Base-by-base conservation (phyloP, 2,888 invertebrate species). In the Pedicia rivosa region DNA sequence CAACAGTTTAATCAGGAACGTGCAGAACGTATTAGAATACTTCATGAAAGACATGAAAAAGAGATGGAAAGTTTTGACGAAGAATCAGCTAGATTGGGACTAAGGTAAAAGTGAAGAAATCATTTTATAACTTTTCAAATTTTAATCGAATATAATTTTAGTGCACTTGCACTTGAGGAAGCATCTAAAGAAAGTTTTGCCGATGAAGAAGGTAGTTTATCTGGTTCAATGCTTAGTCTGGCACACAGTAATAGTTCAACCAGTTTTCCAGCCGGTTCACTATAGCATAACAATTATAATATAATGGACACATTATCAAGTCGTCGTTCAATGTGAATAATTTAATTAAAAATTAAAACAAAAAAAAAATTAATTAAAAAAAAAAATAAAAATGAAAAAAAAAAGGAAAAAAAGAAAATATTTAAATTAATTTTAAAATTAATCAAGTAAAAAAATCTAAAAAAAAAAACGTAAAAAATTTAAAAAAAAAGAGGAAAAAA, bases 171-270 rank as follows among this genome's bases (percentile, higher is more conserved):
- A 52, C 81, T 94, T 58, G 82, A 82, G 39, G 90, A 91, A 63
- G 84, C 86, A 56, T 84, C 88, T 50, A 76, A 83, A 53, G 87
- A 88, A 62, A 75, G 78, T 49, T 87, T 83, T 66, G 80, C 80
- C 50, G 88, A 88, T 50, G 88, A 87, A 60, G 91, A 90, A 61
- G 80, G 80, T 54, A 87, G 88, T 56, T 72, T 91, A 49, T 88
- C 90, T 41, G 92, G 92, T 52, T 91, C 91, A 50, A 86, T 91
- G 82, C 70, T 86, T 55, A 91, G 91, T 66, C 74, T 94, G 63
- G 88, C 88, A 47, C 87, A 88, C 70, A 88, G 87, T 72, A 87
- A 87, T 72, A 90, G 88, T 65, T 87, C 88, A 52, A 83, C 84
- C 55, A 83, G 83, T 66, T 86, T 86, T 66, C 84, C 84, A 52